phyloP scores from a whole-genome alignment of 2,113 vertebrate species.

The Opisthocomus hoazin region DNA sequence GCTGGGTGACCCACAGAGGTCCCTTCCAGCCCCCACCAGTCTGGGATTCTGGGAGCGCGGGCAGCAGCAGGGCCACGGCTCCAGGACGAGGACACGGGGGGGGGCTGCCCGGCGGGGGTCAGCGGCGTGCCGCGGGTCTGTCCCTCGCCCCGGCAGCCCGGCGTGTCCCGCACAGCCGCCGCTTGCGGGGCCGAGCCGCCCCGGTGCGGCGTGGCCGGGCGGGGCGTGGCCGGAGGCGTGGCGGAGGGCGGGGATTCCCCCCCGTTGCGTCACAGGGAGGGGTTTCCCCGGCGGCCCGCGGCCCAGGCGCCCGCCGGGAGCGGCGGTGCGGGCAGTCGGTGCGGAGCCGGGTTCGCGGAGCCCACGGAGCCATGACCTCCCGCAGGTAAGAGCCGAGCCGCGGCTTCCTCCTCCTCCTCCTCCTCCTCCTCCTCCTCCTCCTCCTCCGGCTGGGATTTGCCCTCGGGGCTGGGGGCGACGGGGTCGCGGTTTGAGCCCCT shows the following conservation, averaged over 20 bases:
- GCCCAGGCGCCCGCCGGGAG: background rate
- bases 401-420: background rate
- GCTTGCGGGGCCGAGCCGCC: no score
- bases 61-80: no score
- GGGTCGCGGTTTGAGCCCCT: no score
- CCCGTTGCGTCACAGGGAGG: background rate
- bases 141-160: no score
- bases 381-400: slow-evolving; percentile 73
- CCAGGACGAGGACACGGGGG: no score
- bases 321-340: background rate
- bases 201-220: no score
- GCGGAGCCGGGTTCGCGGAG: background rate
- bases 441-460: background rate
- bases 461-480: background rate
- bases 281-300: background rate
- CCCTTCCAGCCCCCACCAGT: no score
- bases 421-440: background rate
- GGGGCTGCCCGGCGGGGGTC: no score
- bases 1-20: no score
- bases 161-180: no score
- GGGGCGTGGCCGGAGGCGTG: background rate
- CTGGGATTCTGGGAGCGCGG: no score
- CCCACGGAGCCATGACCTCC: slow-evolving; percentile 78
- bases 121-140: no score
- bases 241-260: background rate